Evolutionary conservation across 2,113 vertebrate species (phyloP).

Genomic region (Hoplias malabaricus): DNA sequence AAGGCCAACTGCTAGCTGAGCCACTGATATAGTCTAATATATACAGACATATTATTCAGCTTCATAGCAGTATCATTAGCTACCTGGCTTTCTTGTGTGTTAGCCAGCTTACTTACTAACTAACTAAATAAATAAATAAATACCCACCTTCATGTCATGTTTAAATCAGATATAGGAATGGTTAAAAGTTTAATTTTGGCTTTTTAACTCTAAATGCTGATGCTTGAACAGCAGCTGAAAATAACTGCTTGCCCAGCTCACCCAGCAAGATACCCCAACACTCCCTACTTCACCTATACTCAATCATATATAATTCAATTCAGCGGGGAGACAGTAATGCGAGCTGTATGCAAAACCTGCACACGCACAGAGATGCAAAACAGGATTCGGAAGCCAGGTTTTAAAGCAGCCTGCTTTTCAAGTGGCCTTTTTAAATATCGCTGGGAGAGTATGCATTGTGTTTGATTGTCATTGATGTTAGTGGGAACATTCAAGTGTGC

Average conservation of each 20-base stretch:
- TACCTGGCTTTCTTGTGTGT: too few relatives aligned
- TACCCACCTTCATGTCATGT: too few relatives aligned
- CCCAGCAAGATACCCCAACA: neutral
- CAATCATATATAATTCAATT: conserved; percentile 63
- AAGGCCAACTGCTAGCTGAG: too few relatives aligned
- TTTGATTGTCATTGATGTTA: conserved; percentile 2
- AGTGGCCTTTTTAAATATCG: neutral
- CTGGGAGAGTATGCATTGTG: neutral
- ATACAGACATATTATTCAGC: too few relatives aligned
- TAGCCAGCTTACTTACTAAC: too few relatives aligned
- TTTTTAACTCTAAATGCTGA: conserved; percentile 20
- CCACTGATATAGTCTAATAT: too few relatives aligned
- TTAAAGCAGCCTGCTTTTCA: conserved; percentile 22
- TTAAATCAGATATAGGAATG: too few relatives aligned
- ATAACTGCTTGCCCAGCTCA: conserved; percentile 12
- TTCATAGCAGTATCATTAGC: too few relatives aligned
- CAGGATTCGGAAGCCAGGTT: conserved; percentile 2
- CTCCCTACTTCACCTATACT: conserved; percentile 13
- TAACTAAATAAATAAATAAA: too few relatives aligned
- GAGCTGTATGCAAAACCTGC: conserved; percentile 62
- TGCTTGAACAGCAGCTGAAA: conserved; percentile 18
- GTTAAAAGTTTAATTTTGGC: too few relatives aligned
- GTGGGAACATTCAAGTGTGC: neutral
- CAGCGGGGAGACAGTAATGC: conserved; percentile 73
- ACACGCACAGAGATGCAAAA: conserved; percentile 62